Percentiles rank a stretch among this genome's conserved stretches.
phyloP scores from a whole-genome alignment of 2,113 vertebrate species.

The Myiozetetes cayanensis region DNA sequence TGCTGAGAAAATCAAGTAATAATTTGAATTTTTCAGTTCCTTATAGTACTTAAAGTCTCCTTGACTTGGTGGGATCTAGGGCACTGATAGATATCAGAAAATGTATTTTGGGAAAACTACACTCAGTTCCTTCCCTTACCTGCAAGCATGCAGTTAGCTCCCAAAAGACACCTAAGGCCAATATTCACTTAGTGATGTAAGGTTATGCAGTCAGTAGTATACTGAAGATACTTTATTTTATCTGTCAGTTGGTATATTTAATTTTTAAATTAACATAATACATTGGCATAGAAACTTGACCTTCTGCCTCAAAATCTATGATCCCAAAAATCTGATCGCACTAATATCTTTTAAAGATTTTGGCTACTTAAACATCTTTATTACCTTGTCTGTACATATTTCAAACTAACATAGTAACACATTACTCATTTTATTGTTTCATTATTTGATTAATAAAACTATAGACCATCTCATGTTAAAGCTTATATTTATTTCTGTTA shows the following conservation, averaged over 20 bases:
- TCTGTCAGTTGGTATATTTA: background rate
- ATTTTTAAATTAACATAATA: background rate
- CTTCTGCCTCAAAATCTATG: background rate
- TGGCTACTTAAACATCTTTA: background rate
- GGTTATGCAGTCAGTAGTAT: background rate
- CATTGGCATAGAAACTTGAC: background rate
- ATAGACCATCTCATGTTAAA: background rate
- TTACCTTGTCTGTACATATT: background rate
- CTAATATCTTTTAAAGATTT: background rate
- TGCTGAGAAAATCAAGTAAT: background rate
- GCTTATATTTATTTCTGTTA: background rate
- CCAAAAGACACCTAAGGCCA: background rate
- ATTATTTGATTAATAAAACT: background rate
- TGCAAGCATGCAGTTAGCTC: background rate
- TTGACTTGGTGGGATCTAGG: background rate
- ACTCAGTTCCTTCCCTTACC: background rate
- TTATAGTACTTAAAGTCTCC: background rate
- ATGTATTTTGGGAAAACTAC: background rate
- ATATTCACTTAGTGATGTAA: background rate
- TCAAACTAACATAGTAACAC: background rate
- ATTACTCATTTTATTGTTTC: background rate
- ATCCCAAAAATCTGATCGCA: background rate
- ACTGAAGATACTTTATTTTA: background rate
- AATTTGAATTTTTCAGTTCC: background rate
- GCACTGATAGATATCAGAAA: background rate